phyloP scores from a whole-genome alignment of 2,113 vertebrate genomes.

The Laticauda laticaudata region DNA sequence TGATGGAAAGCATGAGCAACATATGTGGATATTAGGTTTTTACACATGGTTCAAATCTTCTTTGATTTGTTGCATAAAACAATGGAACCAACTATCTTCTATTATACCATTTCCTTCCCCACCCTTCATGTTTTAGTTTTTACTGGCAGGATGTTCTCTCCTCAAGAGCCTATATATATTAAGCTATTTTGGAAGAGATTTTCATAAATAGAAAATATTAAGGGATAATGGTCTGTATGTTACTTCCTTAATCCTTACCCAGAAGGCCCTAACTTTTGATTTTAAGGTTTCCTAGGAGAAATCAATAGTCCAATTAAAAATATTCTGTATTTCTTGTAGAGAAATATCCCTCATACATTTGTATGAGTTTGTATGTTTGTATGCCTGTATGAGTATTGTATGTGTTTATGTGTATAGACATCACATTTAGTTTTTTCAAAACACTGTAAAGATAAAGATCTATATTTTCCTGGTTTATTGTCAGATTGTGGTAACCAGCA shows the following conservation, averaged over 20 bases:
- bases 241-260: background rate
- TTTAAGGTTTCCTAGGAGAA: background rate
- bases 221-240: background rate
- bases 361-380: background rate
- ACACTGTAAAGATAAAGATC: background rate
- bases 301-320: background rate
- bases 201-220: constrained; percentile 9
- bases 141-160: constrained; percentile 9
- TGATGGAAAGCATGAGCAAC: constrained; percentile 33
- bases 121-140: constrained; percentile 18
- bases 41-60: constrained; percentile 22
- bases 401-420: background rate
- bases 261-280: background rate
- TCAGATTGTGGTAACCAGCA: background rate
- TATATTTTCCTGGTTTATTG: constrained; percentile 11
- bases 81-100: constrained; percentile 20
- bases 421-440: background rate
- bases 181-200: constrained; percentile 25
- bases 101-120: background rate
- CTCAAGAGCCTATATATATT: background rate
- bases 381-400: background rate
- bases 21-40: constrained; percentile 33
- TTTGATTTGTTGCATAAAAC: constrained; percentile 24
- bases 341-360: background rate
- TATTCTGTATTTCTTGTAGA: constrained; percentile 12